A percentile compares a stretch with the other conserved stretches of the same genome.
Conservation (phyloP, 2,888 invertebrate species). For the Lacanobia wlatinum region DNA sequence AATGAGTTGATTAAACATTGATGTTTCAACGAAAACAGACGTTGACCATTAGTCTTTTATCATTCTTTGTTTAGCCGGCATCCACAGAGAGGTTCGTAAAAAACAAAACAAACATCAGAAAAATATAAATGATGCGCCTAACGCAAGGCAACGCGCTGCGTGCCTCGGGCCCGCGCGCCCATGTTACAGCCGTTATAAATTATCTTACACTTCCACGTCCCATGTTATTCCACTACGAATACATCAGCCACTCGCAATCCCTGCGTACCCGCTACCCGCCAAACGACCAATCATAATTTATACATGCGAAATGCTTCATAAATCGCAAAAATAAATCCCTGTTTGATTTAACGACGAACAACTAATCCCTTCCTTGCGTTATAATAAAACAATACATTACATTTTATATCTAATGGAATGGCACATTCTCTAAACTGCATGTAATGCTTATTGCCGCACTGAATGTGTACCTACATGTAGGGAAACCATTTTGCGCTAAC, state of each 20-base stretch:
- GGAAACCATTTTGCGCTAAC: slow-evolving; percentile 74
- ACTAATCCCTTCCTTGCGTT: slow-evolving; percentile 74
- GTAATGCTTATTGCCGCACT: slow-evolving; percentile 69
- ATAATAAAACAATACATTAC: slow-evolving; percentile 75
- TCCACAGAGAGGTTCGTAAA: slow-evolving; percentile 83
- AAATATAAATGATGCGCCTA: slow-evolving; percentile 90
- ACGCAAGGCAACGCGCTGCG: slow-evolving; percentile 85
- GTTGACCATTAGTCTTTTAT: slow-evolving; percentile 87
- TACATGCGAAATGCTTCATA: slow-evolving; percentile 79
- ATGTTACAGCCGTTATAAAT: slow-evolving; percentile 86
- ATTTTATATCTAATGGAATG: slow-evolving; percentile 75
- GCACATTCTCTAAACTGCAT: slow-evolving; percentile 73
- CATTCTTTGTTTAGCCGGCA: slow-evolving; percentile 88
- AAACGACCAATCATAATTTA: slow-evolving; percentile 85
- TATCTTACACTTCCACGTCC: slow-evolving; percentile 86
- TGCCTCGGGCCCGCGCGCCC: slow-evolving; percentile 80
- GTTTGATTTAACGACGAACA: slow-evolving; percentile 78
- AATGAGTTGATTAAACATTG: slow-evolving; percentile 88
- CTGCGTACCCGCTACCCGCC: slow-evolving; percentile 81
- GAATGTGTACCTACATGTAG: slow-evolving; percentile 63
- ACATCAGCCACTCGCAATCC: slow-evolving; percentile 85
- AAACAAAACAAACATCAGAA: slow-evolving; percentile 88
- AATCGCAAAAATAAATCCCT: slow-evolving; percentile 81
- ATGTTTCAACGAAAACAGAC: slow-evolving; percentile 85
- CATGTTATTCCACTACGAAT: slow-evolving; percentile 86